Base-by-base conservation (phyloP, 2,797 vertebrate species). In the Acanthurus lineatus region DNA sequence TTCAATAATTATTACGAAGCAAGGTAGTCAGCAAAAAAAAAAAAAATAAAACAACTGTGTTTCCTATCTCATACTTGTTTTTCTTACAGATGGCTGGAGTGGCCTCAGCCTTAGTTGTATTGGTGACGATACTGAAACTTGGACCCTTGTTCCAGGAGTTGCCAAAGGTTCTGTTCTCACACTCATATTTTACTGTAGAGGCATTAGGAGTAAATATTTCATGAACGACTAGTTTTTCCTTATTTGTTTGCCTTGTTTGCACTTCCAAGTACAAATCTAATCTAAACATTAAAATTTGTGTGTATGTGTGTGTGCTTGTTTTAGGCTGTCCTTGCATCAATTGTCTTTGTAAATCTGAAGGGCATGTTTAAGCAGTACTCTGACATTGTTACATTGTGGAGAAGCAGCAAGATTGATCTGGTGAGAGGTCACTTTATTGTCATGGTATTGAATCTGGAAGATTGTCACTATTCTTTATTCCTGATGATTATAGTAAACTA, bases 341-440 rank as follows among this genome's bases (percentile, higher is more conserved):
- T 96, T 35, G 95, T 99, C 42, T 94, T 99, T 4, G 89, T 97
- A 51, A 99, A 99, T 88, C 92, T 99, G 73, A 99, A 98, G 80
- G 96, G 97, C 14, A 99, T 99, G 97, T 95, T 97, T 90, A 96
- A 94, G 86, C 98, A 99, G 89, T 95, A 96, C 73, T 48, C 40
- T 0, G 98, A 99, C 57, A 67, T 99, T 19, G 14, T 84, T 9
- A 82, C 25, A 1, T 95, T 99, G 63, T 99, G 98, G 98, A 96
- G 87, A 85, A 93, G 94, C 65, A 97, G 94, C 83, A 94, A 92
- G n/a, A 86, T 94, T 11, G 98, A 99, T 89, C 90, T 99, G 96
- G 98, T 99, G 91, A 94, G 96, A 70, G 16, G 16, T 65, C 38
- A 5, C 44, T 60, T 35, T n/a, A 51, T 22, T n/a, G 22, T 7